phyloP scores from a whole-genome alignment of 2,888 invertebrate species.

The Scaeva pyrastri region DNA sequence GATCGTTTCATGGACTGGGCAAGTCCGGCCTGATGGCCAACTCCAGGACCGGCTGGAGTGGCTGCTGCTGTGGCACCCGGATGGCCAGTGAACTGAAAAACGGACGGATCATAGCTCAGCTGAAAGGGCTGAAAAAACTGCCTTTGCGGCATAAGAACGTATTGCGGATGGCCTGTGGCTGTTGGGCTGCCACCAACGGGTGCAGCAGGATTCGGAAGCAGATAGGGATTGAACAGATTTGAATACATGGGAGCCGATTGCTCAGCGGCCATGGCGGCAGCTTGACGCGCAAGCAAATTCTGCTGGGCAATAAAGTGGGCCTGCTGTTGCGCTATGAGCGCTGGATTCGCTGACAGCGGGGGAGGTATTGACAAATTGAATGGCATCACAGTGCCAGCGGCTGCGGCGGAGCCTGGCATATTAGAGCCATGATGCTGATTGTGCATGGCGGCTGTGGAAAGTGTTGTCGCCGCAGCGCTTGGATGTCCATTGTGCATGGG shows the following conservation, averaged over 20 bases:
- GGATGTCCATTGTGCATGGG: conserved; percentile 71
- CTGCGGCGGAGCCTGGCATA: conserved; percentile 63
- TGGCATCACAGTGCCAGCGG: conserved; percentile 77
- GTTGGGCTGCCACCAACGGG: conserved; percentile 76
- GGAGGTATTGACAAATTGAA: conserved; percentile 83
- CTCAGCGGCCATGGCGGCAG: conserved; percentile 86
- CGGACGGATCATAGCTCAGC: conserved; percentile 78
- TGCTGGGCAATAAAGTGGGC: conserved; percentile 89
- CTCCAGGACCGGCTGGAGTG: conserved; percentile 71
- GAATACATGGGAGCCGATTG: conserved; percentile 78
- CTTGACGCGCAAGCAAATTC: conserved; percentile 88
- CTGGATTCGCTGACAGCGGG: conserved; percentile 80
- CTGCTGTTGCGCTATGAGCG: conserved; percentile 85
- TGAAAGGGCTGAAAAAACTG: conserved; percentile 82
- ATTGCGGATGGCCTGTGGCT: conserved; percentile 80
- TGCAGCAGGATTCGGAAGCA: conserved; percentile 79
- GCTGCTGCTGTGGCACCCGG: not conserved
- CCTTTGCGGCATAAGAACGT: conserved; percentile 82
- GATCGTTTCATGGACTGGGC: conserved; percentile 86
- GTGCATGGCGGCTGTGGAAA: conserved; percentile 81
- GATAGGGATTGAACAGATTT: conserved; percentile 78
- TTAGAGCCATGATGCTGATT: conserved; percentile 57
- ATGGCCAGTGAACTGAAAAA: conserved; percentile 66
- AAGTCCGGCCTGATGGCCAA: conserved; percentile 73
- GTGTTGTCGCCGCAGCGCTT: conserved; percentile 76